phyloP scores from a whole-genome alignment of 2,113 vertebrate species.

The Cercocebus atys region DNA sequence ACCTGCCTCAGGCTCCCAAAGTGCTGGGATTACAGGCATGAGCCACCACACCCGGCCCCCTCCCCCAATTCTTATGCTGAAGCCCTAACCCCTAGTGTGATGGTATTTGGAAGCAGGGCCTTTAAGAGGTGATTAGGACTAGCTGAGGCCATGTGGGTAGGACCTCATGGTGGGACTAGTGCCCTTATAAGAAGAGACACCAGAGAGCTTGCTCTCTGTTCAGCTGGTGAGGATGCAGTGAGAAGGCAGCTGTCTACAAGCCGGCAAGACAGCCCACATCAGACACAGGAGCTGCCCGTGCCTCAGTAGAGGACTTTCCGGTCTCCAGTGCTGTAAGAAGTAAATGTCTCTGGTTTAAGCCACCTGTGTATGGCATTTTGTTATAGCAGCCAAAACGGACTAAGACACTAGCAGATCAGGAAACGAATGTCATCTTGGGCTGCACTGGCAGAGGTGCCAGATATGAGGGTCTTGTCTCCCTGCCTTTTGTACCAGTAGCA shows the following conservation, averaged over 20 bases:
- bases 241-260: background rate
- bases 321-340: background rate
- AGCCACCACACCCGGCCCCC: no score
- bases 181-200: background rate
- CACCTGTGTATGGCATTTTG: background rate
- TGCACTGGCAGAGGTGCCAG: background rate
- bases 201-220: background rate
- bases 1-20: no score
- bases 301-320: background rate
- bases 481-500: background rate
- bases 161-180: background rate
- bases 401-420: background rate
- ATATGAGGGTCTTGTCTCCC: background rate
- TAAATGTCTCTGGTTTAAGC: background rate
- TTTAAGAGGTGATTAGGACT: background rate
- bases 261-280: background rate
- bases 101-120: background rate
- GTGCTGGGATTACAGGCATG: no score
- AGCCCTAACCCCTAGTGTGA: background rate
- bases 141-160: background rate
- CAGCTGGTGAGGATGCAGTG: background rate
- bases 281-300: background rate
- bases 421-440: background rate
- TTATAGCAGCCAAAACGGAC: background rate
- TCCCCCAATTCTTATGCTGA: background rate